Base-by-base conservation (phyloP, 1,140 invertebrate species). In the Tetramorium simillimum region DNA sequence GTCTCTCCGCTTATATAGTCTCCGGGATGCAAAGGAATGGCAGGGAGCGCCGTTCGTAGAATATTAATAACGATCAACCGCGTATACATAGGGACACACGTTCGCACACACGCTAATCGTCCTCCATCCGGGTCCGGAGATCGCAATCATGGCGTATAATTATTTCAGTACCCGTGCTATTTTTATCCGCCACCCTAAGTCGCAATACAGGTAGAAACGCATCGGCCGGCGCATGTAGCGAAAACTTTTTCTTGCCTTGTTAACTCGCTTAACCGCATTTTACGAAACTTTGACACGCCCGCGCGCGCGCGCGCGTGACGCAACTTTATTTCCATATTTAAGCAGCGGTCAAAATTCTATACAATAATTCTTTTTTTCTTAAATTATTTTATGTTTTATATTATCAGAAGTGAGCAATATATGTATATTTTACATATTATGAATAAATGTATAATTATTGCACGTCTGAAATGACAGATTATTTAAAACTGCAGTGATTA, bases 41-140 rank as follows among this genome's bases (percentile, higher is more conserved):
- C 76, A 62, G 85, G 78, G 73, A 81, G 87, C 51, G 51, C 58
- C 89, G 89, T 84, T 75, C 87, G 46, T 90, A 65, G 90, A 91
- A 91, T 91, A 91, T 91, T 91, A 91, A 91, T 91, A 91, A 91
- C 80, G 87, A 91, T 90, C 89, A 86, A 67, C 60, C 89, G 76
- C 75, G 70, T 87, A 81, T 70, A 73, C 78, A 56, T 70, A 86
- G 85, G 81, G 88, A 82, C 88, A 80, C 58, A 86, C 43, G 89
- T 78, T 60, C 86, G 73, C 87, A 75, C 86, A 53, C 86, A 56
- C 56, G 84, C 86, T 81, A 87, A 89, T 91, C 87, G 90, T 91
- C 51, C 78, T 86, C 90, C 87, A 91, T 91, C 88, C 90, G 90
- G 87, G 76, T 78, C 76, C 89, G 87, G 67, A 40, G 87, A 91